Evolutionary conservation across 1,140 invertebrate genomes (phyloP), one percentile per base, ranked within the genome.

Genomic region (Lepeophtheirus salmonis): DNA sequence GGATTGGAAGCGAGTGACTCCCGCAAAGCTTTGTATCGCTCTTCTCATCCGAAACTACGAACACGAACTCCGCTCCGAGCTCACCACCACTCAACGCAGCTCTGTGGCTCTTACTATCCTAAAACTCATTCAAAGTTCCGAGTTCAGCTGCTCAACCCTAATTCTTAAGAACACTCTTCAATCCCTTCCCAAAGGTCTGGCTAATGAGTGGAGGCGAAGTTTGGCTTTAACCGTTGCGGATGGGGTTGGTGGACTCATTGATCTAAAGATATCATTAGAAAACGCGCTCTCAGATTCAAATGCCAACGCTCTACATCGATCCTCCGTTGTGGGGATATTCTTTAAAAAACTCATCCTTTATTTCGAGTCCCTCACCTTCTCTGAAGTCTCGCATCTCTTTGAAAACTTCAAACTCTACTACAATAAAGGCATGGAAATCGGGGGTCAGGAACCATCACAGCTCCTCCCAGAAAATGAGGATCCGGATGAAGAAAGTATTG

Each of bases 351-450:
- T 52, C 21, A 52, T 52, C 10, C 21, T 52, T 10, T 6, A 22
- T 16, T 52, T 52, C 21, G 50, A 52, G 16, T 4, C n/a, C 4
- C 50, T 52, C n/a, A 18, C 12, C n/a, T 52, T 52, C 16, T 4
- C n/a, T 22, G 50, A 52, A 21, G 50, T 52, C n/a, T 52, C 50
- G n/a, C n/a, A 52, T 21, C 21, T 52, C n/a, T 16, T 10, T 16
- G n/a, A 18, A 18, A 16, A 52, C 50, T 52, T 52, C 21, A 52
- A 52, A 21, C 4, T 6, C 50, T 52, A 52, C 50, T 52, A 22
- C 50, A 18, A 18, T 52, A 22, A 21, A 22, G 50, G 50, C 50
- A 18, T 52, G 50, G 50, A 18, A 10, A 52, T 21, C n/a, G 50
- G n/a, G 4, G n/a, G 16, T 4, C 50, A 52, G n/a, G 50, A 52